Evolutionary conservation across 2,888 invertebrate species (phyloP).

Genomic region (Branchipolynoe longqiensis): DNA sequence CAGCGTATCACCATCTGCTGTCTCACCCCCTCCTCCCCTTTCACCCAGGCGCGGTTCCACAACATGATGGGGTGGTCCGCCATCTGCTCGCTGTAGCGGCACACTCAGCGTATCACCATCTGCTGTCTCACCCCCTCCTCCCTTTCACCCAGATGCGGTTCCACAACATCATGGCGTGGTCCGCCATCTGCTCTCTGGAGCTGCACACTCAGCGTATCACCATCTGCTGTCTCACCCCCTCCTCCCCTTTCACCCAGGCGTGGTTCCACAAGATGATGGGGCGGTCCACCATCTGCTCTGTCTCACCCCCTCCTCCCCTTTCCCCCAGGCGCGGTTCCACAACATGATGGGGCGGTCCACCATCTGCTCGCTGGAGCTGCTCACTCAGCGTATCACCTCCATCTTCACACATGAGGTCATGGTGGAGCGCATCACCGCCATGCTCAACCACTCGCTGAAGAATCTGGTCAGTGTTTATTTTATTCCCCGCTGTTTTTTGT

Average conservation of each 20-base stretch:
- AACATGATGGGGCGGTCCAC: constrained; percentile 95
- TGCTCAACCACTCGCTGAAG: constrained; percentile 96
- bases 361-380: constrained; percentile 88
- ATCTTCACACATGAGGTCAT: constrained; percentile 95
- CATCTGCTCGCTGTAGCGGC: constrained; percentile 88
- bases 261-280: constrained; percentile 95
- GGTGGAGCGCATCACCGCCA: constrained; percentile 95
- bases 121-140: no score
- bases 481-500: neutral
- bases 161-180: no score
- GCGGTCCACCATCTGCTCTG: constrained; percentile 91
- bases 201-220: constrained; percentile 77
- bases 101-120: constrained; percentile 78
- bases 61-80: constrained; percentile 95
- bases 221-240: no score
- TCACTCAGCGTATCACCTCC: constrained; percentile 78
- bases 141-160: no score
- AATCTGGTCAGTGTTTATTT: constrained; percentile 88
- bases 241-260: constrained; percentile 89
- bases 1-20: no score
- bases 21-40: no score
- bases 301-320: constrained; percentile 85
- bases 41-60: constrained; percentile 90
- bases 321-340: constrained; percentile 93
- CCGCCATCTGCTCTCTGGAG: constrained; percentile 90